phyloP scores from a whole-genome alignment of 2,113 vertebrate species.

The Ramphastos sulfuratus region DNA sequence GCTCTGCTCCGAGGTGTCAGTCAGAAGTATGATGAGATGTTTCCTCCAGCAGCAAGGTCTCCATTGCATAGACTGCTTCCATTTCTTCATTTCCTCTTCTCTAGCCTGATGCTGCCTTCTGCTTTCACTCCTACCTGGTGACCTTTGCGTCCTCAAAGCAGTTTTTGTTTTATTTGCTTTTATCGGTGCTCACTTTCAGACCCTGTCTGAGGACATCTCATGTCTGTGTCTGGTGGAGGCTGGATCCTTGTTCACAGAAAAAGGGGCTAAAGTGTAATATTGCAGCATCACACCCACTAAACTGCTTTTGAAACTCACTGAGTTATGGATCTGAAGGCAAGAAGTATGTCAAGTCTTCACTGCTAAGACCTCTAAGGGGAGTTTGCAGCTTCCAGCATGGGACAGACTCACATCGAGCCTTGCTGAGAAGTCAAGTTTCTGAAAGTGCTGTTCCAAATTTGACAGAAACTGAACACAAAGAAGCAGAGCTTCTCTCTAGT shows the following conservation, averaged over 20 bases:
- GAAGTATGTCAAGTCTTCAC: background rate
- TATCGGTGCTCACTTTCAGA: background rate
- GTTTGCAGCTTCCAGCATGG: background rate
- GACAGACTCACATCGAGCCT: background rate
- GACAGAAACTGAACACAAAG: background rate
- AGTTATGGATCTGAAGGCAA: background rate
- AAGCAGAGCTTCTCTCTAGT: background rate
- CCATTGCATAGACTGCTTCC: slow-evolving; percentile 8
- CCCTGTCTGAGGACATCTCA: background rate
- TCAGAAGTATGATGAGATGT: background rate
- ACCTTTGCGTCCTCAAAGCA: slow-evolving; percentile 5
- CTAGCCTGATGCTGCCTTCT: background rate
- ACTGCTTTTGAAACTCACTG: background rate
- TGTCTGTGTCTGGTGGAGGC: background rate
- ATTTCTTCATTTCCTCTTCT: slow-evolving; percentile 45
- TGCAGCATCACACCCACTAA: background rate
- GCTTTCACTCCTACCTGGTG: slow-evolving; percentile 5
- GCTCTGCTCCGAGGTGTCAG: background rate
- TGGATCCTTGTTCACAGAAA: background rate
- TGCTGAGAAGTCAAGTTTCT: background rate
- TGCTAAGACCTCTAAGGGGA: background rate
- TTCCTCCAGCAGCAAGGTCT: slow-evolving; percentile 12
- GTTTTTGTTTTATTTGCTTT: background rate
- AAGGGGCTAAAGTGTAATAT: background rate
- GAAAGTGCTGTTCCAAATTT: background rate